These are phyloP conservation scores for Xerus inauris DNA, from an alignment of 2,113 vertebrate genomes.

Conservation along the genomic window DNA sequence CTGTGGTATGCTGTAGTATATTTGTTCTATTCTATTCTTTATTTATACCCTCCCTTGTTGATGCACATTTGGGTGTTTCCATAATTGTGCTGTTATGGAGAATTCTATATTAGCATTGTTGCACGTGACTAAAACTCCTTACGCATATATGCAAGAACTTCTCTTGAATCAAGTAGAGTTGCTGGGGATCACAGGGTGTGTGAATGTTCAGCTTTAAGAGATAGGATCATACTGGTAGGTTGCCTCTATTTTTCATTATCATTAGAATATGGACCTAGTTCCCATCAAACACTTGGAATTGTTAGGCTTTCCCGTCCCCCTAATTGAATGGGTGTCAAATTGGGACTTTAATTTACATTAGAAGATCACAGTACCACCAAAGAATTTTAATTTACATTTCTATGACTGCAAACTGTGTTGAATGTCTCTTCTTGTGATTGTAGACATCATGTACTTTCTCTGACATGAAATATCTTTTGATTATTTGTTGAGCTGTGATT, in stretches of 20 bases:
- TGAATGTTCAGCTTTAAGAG: neutral
- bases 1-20: neutral
- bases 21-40: neutral
- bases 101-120: neutral
- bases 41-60: neutral
- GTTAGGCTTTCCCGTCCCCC: neutral
- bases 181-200: accelerated
- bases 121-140: neutral
- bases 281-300: neutral
- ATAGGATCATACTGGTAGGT: neutral
- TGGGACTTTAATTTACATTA: neutral
- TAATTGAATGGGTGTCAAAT: neutral
- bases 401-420: neutral
- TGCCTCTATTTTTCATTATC: neutral
- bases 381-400: neutral
- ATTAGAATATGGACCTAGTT: neutral
- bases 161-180: neutral
- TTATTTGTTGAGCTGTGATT: neutral
- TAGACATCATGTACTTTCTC: neutral
- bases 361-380: neutral
- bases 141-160: neutral
- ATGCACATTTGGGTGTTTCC: neutral
- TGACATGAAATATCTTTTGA: neutral
- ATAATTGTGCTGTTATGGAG: neutral
- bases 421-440: neutral